Conservation (phyloP, 2,797 vertebrate genomes). For the Tenualosa thibaudeaui region DNA sequence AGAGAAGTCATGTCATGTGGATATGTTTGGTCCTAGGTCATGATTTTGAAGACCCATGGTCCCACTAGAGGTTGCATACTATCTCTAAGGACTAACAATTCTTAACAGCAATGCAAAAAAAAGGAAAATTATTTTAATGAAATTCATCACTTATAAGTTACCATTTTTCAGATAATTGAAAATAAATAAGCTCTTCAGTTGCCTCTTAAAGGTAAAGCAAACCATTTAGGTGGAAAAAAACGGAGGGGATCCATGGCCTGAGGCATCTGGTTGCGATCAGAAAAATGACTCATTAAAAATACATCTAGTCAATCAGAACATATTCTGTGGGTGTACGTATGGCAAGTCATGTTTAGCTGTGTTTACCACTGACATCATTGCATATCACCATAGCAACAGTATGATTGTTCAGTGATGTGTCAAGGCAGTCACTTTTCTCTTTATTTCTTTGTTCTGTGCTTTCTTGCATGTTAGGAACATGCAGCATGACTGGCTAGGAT, state of each 20-base stretch:
- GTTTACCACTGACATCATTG: conserved; percentile 46
- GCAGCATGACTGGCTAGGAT: conserved; percentile 4
- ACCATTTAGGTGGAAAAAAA: not conserved
- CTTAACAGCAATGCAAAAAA: not conserved
- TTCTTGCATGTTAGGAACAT: not conserved
- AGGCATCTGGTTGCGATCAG: conserved; percentile 54
- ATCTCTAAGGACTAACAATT: not conserved
- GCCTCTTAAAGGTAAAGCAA: not conserved
- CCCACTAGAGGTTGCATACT: not conserved
- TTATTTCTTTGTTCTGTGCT: conserved; percentile 22
- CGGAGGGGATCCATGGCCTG: conserved; percentile 23
- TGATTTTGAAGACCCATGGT: not conserved
- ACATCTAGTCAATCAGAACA: conserved; percentile 48
- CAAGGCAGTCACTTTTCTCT: conserved; percentile 12
- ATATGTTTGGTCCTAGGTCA: not conserved
- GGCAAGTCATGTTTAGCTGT: conserved; percentile 44
- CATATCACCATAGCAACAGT: conserved; percentile 40
- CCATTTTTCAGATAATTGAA: not conserved
- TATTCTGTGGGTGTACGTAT: conserved; percentile 33
- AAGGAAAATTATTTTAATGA: not conserved
- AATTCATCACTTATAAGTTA: not conserved
- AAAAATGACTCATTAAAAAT: conserved; percentile 51
- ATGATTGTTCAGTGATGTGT: conserved; percentile 28
- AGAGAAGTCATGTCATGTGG: not conserved
- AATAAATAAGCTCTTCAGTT: not conserved